Percentiles rank a stretch among this genome's conserved stretches.
These are phyloP conservation scores for Hippopotamyrus pictus DNA, from an alignment of 2,797 vertebrate species.

Conservation along the genomic window DNA sequence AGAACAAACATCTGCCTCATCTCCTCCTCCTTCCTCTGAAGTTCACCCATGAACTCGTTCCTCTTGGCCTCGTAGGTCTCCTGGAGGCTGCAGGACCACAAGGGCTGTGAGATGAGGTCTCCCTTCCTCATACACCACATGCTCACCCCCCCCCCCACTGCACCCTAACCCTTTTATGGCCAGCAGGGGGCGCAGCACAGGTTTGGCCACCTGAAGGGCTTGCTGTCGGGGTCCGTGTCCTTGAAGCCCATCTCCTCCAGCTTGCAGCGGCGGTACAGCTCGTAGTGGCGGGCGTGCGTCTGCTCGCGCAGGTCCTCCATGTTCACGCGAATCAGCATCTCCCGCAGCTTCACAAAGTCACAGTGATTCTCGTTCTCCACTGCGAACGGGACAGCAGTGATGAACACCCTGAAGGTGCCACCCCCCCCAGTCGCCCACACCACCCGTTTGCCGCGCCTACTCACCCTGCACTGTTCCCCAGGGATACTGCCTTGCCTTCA, in stretches of 20 bases:
- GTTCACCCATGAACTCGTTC: slow-evolving; percentile 94
- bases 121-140: not conserved
- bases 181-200: not conserved
- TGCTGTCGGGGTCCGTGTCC: slow-evolving; percentile 95
- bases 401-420: not conserved
- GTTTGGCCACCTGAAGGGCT: slow-evolving; percentile 83
- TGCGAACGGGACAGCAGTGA: slow-evolving; percentile 43
- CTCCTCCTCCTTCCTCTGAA: slow-evolving; percentile 97
- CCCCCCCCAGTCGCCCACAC: not conserved
- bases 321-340: slow-evolving; percentile 97
- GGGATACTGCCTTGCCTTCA: slow-evolving; percentile 94
- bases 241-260: slow-evolving; percentile 99
- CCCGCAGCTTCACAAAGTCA: slow-evolving; percentile 92
- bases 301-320: slow-evolving; percentile 98
- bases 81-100: slow-evolving; percentile 71
- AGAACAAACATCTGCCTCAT: slow-evolving; percentile 99
- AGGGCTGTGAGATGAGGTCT: not conserved
- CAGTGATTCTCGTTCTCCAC: slow-evolving; percentile 98
- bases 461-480: slow-evolving; percentile 97
- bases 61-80: slow-evolving; percentile 97
- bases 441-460: slow-evolving; percentile 25
- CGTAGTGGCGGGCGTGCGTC: slow-evolving; percentile 92
- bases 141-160: not conserved
- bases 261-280: slow-evolving; percentile 94
- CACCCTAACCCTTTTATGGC: not conserved